A percentile compares a stretch with the other conserved stretches of the same genome.
Evolutionary conservation across 2,888 invertebrate genomes (phyloP).

Genomic region (Hydropsyche betteni): DNA sequence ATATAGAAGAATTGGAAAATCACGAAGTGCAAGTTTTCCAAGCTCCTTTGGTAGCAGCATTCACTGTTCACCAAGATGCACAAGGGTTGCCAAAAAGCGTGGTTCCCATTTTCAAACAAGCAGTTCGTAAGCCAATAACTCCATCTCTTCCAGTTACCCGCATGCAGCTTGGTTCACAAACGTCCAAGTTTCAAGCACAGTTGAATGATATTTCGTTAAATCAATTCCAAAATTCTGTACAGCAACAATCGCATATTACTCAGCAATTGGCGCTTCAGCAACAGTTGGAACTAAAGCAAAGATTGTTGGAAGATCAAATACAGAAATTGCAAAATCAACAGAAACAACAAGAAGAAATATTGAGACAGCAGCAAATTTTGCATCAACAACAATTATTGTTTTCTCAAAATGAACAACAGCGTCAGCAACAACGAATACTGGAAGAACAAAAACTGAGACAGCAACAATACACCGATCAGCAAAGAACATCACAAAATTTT

Average conservation of each 20-base stretch:
- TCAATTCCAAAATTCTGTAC: constrained; percentile 42
- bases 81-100: constrained; percentile 81
- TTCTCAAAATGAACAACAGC: constrained; percentile 33
- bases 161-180: constrained; percentile 49
- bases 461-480: constrained; percentile 56
- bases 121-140: constrained; percentile 54
- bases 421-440: constrained; percentile 44
- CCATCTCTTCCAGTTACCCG: constrained; percentile 46
- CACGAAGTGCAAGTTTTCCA: constrained; percentile 81
- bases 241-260: constrained; percentile 52
- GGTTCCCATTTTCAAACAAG: constrained; percentile 73
- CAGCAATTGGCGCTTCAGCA: constrained; percentile 61
- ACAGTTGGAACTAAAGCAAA: constrained; percentile 73
- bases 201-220: constrained; percentile 38
- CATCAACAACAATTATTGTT: constrained; percentile 63
- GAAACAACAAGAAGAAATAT: constrained; percentile 73
- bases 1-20: constrained; percentile 73
- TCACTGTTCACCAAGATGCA: constrained; percentile 85
- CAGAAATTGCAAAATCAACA: constrained; percentile 73
- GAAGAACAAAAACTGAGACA: constrained; percentile 54
- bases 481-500: constrained; percentile 56
- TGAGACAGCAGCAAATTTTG: constrained; percentile 71
- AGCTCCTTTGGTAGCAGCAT: constrained; percentile 84
- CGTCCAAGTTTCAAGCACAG: constrained; percentile 33
- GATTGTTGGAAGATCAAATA: constrained; percentile 75